Conservation (phyloP, 2,797 vertebrate genomes). For the Xiphorhynchus erythropygius region DNA sequence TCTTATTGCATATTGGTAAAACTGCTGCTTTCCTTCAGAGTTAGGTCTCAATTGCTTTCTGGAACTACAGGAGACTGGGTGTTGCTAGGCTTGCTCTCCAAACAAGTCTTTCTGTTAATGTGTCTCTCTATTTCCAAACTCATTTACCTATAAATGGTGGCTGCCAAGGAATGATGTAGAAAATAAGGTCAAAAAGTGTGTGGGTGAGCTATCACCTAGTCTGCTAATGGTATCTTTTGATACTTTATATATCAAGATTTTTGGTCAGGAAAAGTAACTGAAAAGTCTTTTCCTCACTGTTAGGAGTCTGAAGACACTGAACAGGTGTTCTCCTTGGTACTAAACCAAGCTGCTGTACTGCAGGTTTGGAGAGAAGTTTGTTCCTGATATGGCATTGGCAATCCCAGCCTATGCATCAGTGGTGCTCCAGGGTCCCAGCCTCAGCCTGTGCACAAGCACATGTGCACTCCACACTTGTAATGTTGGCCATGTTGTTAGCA, state of each 20-base stretch:
- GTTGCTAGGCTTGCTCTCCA: not conserved
- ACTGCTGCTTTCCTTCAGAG: not conserved
- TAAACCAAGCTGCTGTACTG: not conserved
- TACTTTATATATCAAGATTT: not conserved
- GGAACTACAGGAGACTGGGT: not conserved
- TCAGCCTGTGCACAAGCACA: not conserved
- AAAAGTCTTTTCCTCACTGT: not conserved
- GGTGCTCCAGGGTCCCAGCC: not conserved
- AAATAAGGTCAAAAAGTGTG: not conserved
- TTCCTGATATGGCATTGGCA: not conserved
- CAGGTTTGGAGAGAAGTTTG: not conserved
- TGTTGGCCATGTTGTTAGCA: rapidly evolving
- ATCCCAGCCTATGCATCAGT: not conserved
- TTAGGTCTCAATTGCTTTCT: not conserved
- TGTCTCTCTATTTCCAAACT: not conserved
- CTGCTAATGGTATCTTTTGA: not conserved
- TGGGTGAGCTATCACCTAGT: rapidly evolving
- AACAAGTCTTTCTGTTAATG: not conserved
- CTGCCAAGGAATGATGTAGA: not conserved
- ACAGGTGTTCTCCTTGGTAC: not conserved
- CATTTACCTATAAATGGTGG: not conserved
- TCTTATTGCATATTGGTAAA: not conserved
- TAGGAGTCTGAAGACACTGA: not conserved
- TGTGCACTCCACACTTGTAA: not conserved
- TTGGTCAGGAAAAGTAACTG: not conserved